These are phyloP conservation scores for Lithosia quadra DNA, from an alignment of 2,888 invertebrate genomes.

Conservation along the genomic window DNA sequence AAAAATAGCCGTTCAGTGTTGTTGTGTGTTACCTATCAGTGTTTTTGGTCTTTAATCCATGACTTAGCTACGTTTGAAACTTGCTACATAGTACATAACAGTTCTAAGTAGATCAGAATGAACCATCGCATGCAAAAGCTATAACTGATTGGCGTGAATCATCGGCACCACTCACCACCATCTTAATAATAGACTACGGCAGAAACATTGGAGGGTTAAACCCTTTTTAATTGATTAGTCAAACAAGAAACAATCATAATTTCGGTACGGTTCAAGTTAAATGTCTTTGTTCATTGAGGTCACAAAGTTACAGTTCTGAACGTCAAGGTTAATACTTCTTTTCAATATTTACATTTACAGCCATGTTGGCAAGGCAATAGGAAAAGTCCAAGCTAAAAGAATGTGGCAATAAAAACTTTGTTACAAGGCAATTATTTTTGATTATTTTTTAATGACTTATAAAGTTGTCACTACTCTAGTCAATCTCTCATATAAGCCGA, in stretches of 20 bases:
- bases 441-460: too few species aligned
- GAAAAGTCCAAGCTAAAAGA: background rate
- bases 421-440: too few species aligned
- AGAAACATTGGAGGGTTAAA: background rate
- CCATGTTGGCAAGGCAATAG: background rate
- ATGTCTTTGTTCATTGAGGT: background rate
- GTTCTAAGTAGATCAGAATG: background rate
- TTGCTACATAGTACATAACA: too few species aligned
- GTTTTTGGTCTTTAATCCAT: too few species aligned
- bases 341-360: too few species aligned
- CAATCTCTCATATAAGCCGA: too few species aligned
- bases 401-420: too few species aligned
- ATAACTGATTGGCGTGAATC: constrained; percentile 1
- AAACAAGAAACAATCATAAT: background rate
- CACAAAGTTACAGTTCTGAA: background rate
- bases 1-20: too few species aligned
- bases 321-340: background rate
- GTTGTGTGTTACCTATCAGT: too few species aligned
- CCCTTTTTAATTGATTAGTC: background rate
- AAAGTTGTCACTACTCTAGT: too few species aligned
- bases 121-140: background rate
- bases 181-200: background rate
- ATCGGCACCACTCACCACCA: background rate
- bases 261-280: background rate
- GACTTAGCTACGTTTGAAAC: too few species aligned